These are phyloP conservation scores for Adelognathus sp. DNA, from an alignment of 2,888 invertebrate species.

Conservation along the genomic window DNA sequence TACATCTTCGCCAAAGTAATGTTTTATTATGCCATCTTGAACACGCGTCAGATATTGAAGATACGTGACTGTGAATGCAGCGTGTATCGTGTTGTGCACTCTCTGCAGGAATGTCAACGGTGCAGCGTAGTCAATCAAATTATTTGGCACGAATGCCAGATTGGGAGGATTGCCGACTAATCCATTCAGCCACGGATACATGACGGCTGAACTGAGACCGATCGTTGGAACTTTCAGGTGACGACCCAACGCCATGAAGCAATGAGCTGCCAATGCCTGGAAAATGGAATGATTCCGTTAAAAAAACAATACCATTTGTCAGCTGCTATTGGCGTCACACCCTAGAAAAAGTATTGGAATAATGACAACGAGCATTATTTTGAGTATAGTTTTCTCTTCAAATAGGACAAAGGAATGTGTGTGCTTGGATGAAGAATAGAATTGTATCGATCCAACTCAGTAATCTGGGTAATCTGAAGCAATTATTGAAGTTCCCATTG, in stretches of 20 bases:
- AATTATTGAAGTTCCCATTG: too few relatives aligned
- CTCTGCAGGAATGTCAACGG: conserved; percentile 65
- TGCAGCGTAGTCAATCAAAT: neutral
- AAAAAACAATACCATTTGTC: conserved; percentile 40
- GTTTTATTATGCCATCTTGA: conserved; percentile 63
- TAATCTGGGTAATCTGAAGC: too few relatives aligned
- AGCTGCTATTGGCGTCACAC: too few relatives aligned
- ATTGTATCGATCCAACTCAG: too few relatives aligned
- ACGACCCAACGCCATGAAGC: conserved; percentile 69
- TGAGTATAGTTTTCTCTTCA: too few relatives aligned
- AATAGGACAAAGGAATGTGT: too few relatives aligned
- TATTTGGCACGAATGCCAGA: conserved; percentile 62
- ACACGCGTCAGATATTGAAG: conserved; percentile 48
- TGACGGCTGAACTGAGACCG: conserved; percentile 43
- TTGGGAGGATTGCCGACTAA: conserved; percentile 64
- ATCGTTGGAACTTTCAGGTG: conserved; percentile 65
- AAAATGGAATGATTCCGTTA: too few relatives aligned
- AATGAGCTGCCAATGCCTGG: conserved; percentile 63
- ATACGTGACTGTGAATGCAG: conserved; percentile 36
- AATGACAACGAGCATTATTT: too few relatives aligned
- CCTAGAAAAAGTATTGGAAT: too few relatives aligned
- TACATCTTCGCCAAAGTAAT: conserved; percentile 67
- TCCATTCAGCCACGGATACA: conserved; percentile 60
- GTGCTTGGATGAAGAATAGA: too few relatives aligned
- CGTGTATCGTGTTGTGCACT: conserved; percentile 57